Percentiles rank a stretch among this genome's conserved stretches.
Evolutionary conservation across 2,888 invertebrate genomes (phyloP).

Genomic region (Drosophila bunnanda): DNA sequence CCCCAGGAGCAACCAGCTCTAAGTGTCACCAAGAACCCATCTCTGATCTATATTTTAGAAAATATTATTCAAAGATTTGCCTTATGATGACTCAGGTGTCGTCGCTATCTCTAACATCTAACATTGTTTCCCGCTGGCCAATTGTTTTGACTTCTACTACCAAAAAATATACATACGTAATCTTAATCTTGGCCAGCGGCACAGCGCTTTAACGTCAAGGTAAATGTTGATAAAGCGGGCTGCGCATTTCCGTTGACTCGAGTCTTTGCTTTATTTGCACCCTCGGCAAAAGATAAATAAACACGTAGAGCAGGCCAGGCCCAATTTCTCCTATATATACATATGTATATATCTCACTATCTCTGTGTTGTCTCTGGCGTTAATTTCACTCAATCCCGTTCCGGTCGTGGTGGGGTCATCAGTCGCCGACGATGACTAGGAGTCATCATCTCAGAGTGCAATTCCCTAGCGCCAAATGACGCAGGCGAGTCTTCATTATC

Average conservation of each 20-base stretch:
- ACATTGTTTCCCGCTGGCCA: not conserved
- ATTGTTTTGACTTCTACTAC: slow-evolving; percentile 22
- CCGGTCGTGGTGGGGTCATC: slow-evolving; percentile 21
- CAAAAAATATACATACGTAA: slow-evolving; percentile 33
- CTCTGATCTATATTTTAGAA: not conserved
- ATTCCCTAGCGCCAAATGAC: slow-evolving; percentile 21
- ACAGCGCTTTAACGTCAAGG: slow-evolving; percentile 29
- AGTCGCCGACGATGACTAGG: not conserved
- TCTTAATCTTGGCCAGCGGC: slow-evolving; percentile 47
- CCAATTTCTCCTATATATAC: not conserved
- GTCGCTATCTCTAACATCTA: slow-evolving; percentile 1
- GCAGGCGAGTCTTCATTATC: slow-evolving; percentile 6
- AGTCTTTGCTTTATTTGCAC: slow-evolving; percentile 68
- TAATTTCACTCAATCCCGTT: slow-evolving; percentile 14
- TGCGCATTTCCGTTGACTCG: slow-evolving; percentile 72
- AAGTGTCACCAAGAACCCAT: too few relatives aligned
- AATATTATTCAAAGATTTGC: too few relatives aligned
- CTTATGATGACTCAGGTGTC: slow-evolving; percentile 16
- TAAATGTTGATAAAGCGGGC: slow-evolving; percentile 50
- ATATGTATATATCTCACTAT: too few relatives aligned
- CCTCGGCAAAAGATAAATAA: slow-evolving; percentile 33
- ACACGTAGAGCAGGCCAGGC: slow-evolving; percentile 10
- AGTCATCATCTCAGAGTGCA: slow-evolving; percentile 11
- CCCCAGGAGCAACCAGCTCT: too few relatives aligned
- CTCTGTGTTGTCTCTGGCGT: not conserved